These are phyloP conservation scores for Lepidocyrtinus sp. DNA, from an alignment of 2,888 invertebrate genomes.

Conservation along the genomic window DNA sequence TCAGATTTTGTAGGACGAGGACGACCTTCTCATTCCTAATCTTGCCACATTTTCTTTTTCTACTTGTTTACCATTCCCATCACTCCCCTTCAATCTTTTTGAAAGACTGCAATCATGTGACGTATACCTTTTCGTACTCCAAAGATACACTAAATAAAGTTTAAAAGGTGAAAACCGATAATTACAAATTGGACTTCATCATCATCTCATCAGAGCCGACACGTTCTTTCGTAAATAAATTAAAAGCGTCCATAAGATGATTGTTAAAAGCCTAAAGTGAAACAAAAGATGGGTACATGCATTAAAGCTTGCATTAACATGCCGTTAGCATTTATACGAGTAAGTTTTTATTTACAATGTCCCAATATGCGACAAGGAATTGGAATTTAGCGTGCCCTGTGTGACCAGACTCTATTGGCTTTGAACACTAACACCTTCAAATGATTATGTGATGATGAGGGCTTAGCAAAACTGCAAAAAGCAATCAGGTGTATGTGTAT, in stretches of 20 bases:
- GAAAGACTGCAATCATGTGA: conserved; percentile 6
- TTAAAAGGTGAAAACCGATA: conserved; percentile 37
- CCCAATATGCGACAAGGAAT: no score
- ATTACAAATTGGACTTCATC: conserved; percentile 40
- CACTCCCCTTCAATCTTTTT: conserved; percentile 2
- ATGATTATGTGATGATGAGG: conserved; percentile 15
- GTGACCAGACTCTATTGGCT: no score
- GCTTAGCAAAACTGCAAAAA: neutral
- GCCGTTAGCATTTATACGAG: no score
- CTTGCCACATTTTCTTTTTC: neutral
- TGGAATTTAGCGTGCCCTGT: no score
- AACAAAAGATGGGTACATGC: no score
- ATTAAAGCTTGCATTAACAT: no score
- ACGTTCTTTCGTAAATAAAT: conserved; percentile 33
- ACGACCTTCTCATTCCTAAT: neutral
- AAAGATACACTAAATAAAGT: neutral
- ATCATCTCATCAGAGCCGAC: conserved; percentile 14
- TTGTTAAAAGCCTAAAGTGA: no score
- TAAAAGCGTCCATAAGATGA: conserved; percentile 46
- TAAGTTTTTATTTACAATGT: no score
- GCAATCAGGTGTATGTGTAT: neutral
- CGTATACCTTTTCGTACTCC: neutral
- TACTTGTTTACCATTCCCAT: conserved; percentile 22
- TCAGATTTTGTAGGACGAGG: conserved; percentile 25
- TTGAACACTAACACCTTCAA: no score